Base-by-base conservation (phyloP, 2,113 vertebrate genomes). In the Psittacus erithacus region DNA sequence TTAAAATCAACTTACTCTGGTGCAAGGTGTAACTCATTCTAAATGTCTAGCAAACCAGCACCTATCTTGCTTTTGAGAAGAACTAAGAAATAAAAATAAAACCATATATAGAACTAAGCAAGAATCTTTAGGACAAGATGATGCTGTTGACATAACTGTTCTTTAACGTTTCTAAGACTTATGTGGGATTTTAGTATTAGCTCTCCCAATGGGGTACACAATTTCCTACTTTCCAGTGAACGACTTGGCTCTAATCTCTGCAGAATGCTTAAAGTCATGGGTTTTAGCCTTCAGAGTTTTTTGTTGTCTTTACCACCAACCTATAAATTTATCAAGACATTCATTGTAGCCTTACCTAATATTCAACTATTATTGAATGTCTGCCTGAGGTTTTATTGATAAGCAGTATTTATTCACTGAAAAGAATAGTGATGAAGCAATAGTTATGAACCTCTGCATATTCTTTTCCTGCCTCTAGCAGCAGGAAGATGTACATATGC, bases 321-420 rank as follows among this genome's bases (percentile, higher is more conserved):
- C 59, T 57, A 77, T 93, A 94, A 52, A 94, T 92, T 90, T 88
- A 82, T 65, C 13, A 83, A 91, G 70, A 67, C n/a, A 49, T 77
- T 82, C 10, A 3, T 25, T 74, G 63, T 69, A 93, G 81, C 43
- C 78, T 90, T 87, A 91, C 70, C 78, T 90, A 85, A 77, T 95
- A 94, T 82, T 88, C 82, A 90, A 38, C 86, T 15, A 23, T 86
- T 94, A 86, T 93, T 86, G 96, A 96, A 31, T 0, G 1, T 64
- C 84, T 90, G 52, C 78, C 93, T 93, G 79, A 88, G 82, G 82
- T 92, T 96, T 96, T 92, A 93, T 92, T 0, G 68, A 94, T 81
- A 43, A 70, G 39, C 33, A 75, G 35, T 71, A 92, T 94, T 95
- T 95, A 92, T 90, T 90, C 55, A 77, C 88, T 47, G 27, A 92